These are phyloP conservation scores for Pipa parva DNA, from an alignment of 2,113 vertebrate species.

Conservation along the genomic window DNA sequence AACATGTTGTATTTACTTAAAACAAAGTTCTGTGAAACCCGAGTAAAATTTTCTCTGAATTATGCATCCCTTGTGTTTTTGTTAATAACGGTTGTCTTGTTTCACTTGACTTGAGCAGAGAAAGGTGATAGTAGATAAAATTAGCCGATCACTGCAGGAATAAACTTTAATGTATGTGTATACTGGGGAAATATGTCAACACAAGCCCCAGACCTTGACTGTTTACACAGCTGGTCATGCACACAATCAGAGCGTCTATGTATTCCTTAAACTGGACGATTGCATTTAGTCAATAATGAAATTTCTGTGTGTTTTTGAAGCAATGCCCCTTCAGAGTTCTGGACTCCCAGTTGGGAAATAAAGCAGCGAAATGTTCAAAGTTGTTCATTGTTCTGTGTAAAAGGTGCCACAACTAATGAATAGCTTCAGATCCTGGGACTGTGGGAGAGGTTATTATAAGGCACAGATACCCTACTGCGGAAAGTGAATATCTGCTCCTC, in stretches of 20 bases:
- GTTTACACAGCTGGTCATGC: slow-evolving; percentile 53
- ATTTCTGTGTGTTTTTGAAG: slow-evolving; percentile 46
- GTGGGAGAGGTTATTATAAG: slow-evolving; percentile 44
- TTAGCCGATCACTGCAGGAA: not conserved
- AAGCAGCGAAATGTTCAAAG: slow-evolving; percentile 38
- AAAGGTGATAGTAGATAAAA: not conserved
- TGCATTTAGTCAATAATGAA: slow-evolving; percentile 40
- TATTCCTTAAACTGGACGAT: slow-evolving; percentile 43
- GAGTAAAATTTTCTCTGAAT: no score
- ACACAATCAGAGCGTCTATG: slow-evolving; percentile 18
- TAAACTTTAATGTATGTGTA: not conserved
- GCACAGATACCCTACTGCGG: slow-evolving; percentile 2
- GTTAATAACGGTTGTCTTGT: no score
- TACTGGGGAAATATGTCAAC: not conserved
- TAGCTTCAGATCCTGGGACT: slow-evolving; percentile 36
- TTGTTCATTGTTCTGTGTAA: not conserved
- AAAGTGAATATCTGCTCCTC: slow-evolving; percentile 29
- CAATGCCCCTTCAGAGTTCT: slow-evolving; percentile 36
- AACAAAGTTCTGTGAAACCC: no score
- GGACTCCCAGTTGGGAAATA: slow-evolving; percentile 34
- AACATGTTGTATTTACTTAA: no score
- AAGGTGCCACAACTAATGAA: slow-evolving; percentile 37
- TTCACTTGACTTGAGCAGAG: no score
- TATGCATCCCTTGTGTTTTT: no score
- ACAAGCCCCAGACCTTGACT: slow-evolving; percentile 11